Evolutionary conservation across 2,888 invertebrate genomes (phyloP).

Genomic region (Pyrrhosoma nymphula): DNA sequence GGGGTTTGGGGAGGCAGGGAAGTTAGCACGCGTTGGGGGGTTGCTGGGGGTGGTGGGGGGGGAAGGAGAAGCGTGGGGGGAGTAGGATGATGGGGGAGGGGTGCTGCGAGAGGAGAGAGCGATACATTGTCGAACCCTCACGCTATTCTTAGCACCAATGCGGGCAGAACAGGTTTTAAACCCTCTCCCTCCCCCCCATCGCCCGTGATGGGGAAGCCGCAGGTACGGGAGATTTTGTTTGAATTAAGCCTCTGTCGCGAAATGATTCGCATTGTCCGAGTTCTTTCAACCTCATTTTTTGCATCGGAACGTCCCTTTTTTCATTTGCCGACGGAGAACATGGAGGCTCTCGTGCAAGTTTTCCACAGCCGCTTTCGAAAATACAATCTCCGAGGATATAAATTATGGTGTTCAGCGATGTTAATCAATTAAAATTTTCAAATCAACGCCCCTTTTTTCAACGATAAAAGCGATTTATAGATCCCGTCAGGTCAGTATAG

Average conservation of each 20-base stretch:
- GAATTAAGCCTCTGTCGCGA: not conserved
- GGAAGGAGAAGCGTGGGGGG: not conserved
- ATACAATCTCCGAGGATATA: not conserved
- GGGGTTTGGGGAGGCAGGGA: not conserved
- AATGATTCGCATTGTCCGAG: not conserved
- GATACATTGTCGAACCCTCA: not conserved
- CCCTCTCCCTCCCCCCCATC: too few relatives aligned
- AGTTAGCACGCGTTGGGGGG: not conserved
- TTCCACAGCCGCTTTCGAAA: not conserved
- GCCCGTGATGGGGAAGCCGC: not conserved
- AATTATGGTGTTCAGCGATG: not conserved
- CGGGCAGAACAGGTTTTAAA: slow-evolving; percentile 18
- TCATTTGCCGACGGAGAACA: not conserved
- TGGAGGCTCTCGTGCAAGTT: not conserved
- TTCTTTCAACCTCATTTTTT: not conserved
- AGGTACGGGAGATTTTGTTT: not conserved
- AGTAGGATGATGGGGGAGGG: not conserved
- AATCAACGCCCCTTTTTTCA: too few relatives aligned
- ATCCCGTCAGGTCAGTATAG: too few relatives aligned
- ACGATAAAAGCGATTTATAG: too few relatives aligned
- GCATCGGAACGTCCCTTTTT: not conserved
- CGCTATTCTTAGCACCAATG: slow-evolving; percentile 20
- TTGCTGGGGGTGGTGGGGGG: not conserved
- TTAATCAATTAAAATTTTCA: too few relatives aligned
- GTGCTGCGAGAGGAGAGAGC: not conserved